Percentiles rank a stretch among this genome's conserved stretches.
Evolutionary conservation across 2,797 vertebrate genomes (phyloP).

Genomic region (Chaenodraco wilsoni): DNA sequence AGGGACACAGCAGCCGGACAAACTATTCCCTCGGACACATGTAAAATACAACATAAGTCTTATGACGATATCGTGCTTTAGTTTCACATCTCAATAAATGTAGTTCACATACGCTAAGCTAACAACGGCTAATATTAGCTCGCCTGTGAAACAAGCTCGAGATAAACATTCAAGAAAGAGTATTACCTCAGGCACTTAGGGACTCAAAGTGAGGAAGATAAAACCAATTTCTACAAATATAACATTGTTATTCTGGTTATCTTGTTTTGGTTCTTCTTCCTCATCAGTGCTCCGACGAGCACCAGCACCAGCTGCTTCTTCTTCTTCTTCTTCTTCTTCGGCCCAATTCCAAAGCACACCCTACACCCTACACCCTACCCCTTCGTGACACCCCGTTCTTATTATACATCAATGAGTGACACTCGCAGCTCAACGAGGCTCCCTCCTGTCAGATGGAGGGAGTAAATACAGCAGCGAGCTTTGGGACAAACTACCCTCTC

Average conservation of each 20-base stretch:
- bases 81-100: neutral
- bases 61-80: fast-evolving
- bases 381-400: too few relatives aligned
- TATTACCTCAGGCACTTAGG: conserved; percentile 8
- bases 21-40: too few relatives aligned
- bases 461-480: too few relatives aligned
- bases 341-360: too few relatives aligned
- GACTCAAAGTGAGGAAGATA: neutral
- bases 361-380: too few relatives aligned
- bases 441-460: too few relatives aligned
- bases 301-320: neutral
- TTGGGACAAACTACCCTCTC: too few relatives aligned
- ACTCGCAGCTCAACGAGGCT: too few relatives aligned
- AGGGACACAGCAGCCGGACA: neutral
- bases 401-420: too few relatives aligned
- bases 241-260: neutral
- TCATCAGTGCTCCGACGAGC: neutral
- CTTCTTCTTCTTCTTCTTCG: neutral
- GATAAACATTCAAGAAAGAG: neutral
- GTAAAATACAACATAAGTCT: neutral
- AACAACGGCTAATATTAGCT: neutral
- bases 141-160: neutral
- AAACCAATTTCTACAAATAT: neutral
- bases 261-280: conserved; percentile 40
- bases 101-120: conserved; percentile 24